Evolutionary conservation across 2,888 invertebrate genomes (phyloP).

Genomic region (Conops quadrifasciatus): DNA sequence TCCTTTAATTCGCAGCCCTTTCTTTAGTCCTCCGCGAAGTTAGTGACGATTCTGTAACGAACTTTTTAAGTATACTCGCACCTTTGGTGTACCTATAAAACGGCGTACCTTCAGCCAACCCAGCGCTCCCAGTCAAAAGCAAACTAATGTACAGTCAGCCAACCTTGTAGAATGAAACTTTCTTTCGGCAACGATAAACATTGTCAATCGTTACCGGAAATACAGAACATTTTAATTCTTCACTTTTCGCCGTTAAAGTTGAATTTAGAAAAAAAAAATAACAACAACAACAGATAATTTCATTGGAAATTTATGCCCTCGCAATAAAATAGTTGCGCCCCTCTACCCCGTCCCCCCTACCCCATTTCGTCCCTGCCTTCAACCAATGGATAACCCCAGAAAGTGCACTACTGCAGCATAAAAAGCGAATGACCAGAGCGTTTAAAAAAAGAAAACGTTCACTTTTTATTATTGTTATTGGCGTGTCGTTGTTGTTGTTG

Average conservation of each 20-base stretch:
- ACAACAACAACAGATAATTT: not conserved
- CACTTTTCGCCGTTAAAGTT: conserved; percentile 11
- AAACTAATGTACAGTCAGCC: no score
- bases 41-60: no score
- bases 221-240: conserved; percentile 19
- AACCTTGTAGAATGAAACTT: not conserved
- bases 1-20: no score
- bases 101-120: no score
- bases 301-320: not conserved
- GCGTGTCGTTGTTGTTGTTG: not conserved
- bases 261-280: no score
- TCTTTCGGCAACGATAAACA: not conserved
- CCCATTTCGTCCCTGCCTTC: no score
- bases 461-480: not conserved
- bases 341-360: not conserved
- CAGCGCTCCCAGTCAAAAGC: no score
- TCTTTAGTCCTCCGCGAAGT: no score
- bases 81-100: no score
- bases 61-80: no score
- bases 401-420: not conserved
- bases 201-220: conserved; percentile 13
- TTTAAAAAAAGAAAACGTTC: no score
- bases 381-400: not conserved
- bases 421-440: no score
- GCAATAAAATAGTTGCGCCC: not conserved